These are phyloP conservation scores for Endomychus coccineus DNA, from an alignment of 2,888 invertebrate species.

Conservation along the genomic window DNA sequence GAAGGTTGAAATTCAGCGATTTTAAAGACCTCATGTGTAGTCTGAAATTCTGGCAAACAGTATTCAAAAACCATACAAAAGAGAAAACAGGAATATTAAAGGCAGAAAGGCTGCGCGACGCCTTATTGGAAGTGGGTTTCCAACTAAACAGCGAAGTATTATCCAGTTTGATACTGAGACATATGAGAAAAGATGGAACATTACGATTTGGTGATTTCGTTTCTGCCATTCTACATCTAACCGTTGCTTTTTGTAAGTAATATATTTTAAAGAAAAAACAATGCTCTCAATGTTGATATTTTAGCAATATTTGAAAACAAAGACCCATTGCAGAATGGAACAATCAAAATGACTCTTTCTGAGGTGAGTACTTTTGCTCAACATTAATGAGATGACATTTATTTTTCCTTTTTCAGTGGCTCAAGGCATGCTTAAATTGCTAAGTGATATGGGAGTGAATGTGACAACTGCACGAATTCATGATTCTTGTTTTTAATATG, in stretches of 20 bases:
- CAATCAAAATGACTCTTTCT: slow-evolving; percentile 69
- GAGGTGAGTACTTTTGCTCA: slow-evolving; percentile 55
- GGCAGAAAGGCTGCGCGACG: slow-evolving; percentile 78
- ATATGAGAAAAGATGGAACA: slow-evolving; percentile 90
- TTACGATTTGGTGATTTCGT: slow-evolving; percentile 88
- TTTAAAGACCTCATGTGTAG: slow-evolving; percentile 90
- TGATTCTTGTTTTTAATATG: too few species aligned
- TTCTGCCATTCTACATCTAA: slow-evolving; percentile 79
- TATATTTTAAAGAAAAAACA: neutral
- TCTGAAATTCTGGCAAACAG: slow-evolving; percentile 82
- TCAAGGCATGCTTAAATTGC: slow-evolving; percentile 65
- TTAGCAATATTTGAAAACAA: slow-evolving; percentile 66
- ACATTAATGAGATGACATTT: slow-evolving; percentile 4
- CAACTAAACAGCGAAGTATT: slow-evolving; percentile 78
- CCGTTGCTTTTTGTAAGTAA: slow-evolving; percentile 76
- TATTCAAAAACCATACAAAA: slow-evolving; percentile 83
- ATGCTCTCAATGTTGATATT: slow-evolving; percentile 28
- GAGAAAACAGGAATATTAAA: slow-evolving; percentile 85
- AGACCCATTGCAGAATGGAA: slow-evolving; percentile 73
- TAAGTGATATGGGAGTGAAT: slow-evolving; percentile 40
- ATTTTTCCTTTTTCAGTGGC: slow-evolving; percentile 57
- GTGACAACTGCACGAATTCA: too few species aligned
- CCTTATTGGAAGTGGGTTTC: slow-evolving; percentile 80
- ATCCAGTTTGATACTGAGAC: slow-evolving; percentile 72
- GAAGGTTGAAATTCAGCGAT: slow-evolving; percentile 74